Evolutionary conservation across 2,797 vertebrate species (phyloP).

Genomic region (Loriculus beryllinus): DNA sequence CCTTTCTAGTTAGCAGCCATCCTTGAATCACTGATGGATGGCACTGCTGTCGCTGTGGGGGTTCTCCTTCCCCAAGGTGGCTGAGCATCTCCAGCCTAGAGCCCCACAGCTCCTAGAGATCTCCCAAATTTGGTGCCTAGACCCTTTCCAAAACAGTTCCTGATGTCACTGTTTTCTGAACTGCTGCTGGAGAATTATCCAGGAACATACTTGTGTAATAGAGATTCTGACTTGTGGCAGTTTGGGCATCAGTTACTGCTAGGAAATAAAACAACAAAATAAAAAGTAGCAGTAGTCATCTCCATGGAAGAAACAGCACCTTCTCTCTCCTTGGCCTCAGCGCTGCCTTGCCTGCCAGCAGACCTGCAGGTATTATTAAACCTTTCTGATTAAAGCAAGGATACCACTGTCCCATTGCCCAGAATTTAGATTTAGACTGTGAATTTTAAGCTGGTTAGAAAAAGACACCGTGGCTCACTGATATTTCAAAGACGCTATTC

Average conservation of each 20-base stretch:
- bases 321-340: not conserved
- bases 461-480: not conserved
- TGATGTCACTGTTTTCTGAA: not conserved
- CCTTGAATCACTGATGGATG: not conserved
- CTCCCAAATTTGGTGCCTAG: not conserved
- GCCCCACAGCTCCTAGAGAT: fast-evolving
- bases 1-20: not conserved
- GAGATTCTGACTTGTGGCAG: not conserved
- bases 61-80: not conserved
- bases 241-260: not conserved
- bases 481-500: not conserved
- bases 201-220: not conserved
- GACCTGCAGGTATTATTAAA: not conserved
- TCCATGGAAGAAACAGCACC: not conserved
- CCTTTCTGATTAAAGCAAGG: not conserved
- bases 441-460: not conserved
- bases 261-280: not conserved
- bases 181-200: not conserved
- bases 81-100: not conserved
- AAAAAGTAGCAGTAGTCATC: not conserved
- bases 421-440: not conserved
- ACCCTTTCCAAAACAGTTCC: not conserved
- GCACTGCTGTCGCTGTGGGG: not conserved
- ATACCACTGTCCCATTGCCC: not conserved
- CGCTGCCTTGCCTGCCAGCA: not conserved